Evolutionary conservation across 1,140 invertebrate genomes (phyloP).

Genomic region (Pogonomyrmex californicus): DNA sequence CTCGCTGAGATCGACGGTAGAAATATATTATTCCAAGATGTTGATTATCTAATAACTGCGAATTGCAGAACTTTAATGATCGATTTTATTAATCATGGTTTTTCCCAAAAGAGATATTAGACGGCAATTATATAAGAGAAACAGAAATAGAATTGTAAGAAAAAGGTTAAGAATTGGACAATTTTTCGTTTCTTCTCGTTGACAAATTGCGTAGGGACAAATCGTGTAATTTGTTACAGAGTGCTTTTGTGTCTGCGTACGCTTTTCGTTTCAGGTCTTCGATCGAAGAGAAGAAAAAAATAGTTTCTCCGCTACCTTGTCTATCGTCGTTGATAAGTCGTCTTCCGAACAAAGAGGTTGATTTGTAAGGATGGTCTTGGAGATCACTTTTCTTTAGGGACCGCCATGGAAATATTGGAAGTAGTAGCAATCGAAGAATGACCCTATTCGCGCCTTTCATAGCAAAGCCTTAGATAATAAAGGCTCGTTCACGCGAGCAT

Average conservation of each 20-base stretch:
- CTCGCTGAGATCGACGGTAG: background rate
- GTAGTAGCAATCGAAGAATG: constrained; percentile 61
- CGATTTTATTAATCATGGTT: constrained; percentile 1
- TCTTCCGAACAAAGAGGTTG: constrained; percentile 53
- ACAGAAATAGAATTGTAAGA: constrained; percentile 3
- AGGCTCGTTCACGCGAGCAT: constrained; percentile 68
- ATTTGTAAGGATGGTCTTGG: constrained; percentile 61
- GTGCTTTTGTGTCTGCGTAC: constrained; percentile 20
- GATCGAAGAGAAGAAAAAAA: constrained; percentile 34
- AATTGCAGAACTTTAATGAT: background rate
- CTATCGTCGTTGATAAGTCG: constrained; percentile 59
- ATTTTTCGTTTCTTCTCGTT: constrained; percentile 30
- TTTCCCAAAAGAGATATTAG: background rate
- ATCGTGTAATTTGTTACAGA: constrained; percentile 44
- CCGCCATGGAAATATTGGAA: constrained; percentile 50
- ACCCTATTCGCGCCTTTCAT: constrained; percentile 51
- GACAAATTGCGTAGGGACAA: constrained; percentile 47
- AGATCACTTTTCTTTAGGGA: constrained; percentile 55
- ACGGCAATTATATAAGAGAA: background rate
- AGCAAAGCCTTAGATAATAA: constrained; percentile 60
- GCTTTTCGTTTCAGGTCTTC: constrained; percentile 25
- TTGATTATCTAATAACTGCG: constrained; percentile 2
- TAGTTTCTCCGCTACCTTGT: constrained; percentile 49
- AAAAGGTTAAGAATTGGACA: background rate
- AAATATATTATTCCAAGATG: constrained; percentile 18